These are phyloP conservation scores for Hyperoplus lanceolatus DNA, from an alignment of 2,797 vertebrate species.

Conservation along the genomic window DNA sequence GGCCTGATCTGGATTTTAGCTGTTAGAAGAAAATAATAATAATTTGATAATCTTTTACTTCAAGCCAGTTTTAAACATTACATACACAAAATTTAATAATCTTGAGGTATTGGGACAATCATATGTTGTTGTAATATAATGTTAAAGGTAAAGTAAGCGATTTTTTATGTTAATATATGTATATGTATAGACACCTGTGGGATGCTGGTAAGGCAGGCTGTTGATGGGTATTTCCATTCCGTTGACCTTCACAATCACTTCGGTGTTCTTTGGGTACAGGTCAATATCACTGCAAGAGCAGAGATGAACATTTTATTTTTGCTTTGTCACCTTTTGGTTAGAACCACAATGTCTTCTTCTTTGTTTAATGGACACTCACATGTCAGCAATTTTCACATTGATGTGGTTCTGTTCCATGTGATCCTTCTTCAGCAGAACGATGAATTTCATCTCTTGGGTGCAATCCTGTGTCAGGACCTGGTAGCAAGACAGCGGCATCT, in stretches of 20 bases:
- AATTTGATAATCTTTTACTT: not conserved
- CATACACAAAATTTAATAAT: not conserved
- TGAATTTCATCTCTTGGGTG: constrained; percentile 86
- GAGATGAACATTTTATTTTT: not conserved
- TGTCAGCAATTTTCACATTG: constrained; percentile 82
- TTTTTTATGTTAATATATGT: constrained; percentile 4
- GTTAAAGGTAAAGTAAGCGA: not conserved
- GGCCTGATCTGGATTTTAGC: constrained; percentile 74
- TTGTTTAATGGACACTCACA: constrained; percentile 77
- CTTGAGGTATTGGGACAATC: not conserved
- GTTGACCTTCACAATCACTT: constrained; percentile 83
- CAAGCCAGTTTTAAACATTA: not conserved
- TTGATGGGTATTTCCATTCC: constrained; percentile 72
- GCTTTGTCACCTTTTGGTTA: constrained; percentile 17
- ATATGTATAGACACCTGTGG: constrained; percentile 61
- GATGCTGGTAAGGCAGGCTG: constrained; percentile 80
- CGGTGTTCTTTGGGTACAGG: constrained; percentile 73
- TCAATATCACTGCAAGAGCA: constrained; percentile 82
- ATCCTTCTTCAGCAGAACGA: constrained; percentile 85
- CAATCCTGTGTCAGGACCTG: constrained; percentile 89
- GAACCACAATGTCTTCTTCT: not conserved
- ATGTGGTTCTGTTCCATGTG: constrained; percentile 71
- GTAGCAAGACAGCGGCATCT: constrained; percentile 85
- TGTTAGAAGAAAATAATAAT: constrained; percentile 36
- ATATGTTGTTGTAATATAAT: constrained; percentile 1